Evolutionary conservation across 2,888 invertebrate genomes (phyloP).

Genomic region (Caenorhabditis virilis): DNA sequence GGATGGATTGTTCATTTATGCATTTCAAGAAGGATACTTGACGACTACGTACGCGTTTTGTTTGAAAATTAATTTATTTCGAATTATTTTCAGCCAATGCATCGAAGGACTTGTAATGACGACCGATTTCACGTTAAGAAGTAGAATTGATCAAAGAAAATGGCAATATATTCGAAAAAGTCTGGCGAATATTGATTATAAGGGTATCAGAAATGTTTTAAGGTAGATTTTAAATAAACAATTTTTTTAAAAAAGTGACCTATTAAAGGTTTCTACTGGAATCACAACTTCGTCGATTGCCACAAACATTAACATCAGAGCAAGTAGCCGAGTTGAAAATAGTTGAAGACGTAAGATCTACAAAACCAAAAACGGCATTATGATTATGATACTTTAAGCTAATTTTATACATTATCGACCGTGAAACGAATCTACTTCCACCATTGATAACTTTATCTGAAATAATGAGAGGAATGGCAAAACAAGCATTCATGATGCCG

Average conservation of each 20-base stretch:
- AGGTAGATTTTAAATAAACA: too few relatives aligned
- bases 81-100: slow-evolving; percentile 8
- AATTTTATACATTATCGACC: slow-evolving; percentile 39
- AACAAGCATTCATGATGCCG: slow-evolving; percentile 39
- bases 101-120: slow-evolving; percentile 37
- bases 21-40: background rate
- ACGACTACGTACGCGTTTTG: slow-evolving; percentile 1
- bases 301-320: slow-evolving; percentile 22
- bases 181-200: slow-evolving; percentile 39
- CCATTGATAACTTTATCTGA: slow-evolving; percentile 49
- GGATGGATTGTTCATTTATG: slow-evolving; percentile 15
- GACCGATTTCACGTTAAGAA: slow-evolving; percentile 37
- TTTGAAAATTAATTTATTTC: background rate
- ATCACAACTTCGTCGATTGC: slow-evolving; percentile 20
- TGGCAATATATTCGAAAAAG: slow-evolving; percentile 31
- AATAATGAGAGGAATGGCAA: slow-evolving; percentile 26
- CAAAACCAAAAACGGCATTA: too few relatives aligned
- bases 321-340: slow-evolving; percentile 22
- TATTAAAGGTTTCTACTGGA: too few relatives aligned
- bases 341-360: slow-evolving; percentile 18
- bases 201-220: slow-evolving; percentile 33
- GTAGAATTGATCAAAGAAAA: slow-evolving; percentile 21
- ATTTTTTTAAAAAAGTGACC: too few relatives aligned
- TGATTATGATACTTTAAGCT: slow-evolving; percentile 15
- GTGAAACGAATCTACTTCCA: slow-evolving; percentile 39